Evolutionary conservation across 2,113 vertebrate species (phyloP).

Genomic region (Catharus fuscescens): DNA sequence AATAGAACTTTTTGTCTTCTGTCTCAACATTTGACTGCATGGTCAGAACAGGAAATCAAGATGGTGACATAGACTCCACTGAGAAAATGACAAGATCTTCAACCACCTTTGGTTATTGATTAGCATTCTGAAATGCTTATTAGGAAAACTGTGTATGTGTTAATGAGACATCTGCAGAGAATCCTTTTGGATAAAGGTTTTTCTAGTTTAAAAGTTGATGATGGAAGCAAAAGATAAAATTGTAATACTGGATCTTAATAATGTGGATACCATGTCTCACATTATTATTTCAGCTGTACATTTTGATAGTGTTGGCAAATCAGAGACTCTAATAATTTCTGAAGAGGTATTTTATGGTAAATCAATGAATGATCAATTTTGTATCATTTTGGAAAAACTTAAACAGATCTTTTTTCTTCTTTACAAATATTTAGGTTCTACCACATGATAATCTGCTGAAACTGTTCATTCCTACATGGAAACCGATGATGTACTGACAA

Average conservation of each 20-base stretch:
- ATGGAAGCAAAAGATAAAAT: not conserved
- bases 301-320: not conserved
- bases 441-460: not conserved
- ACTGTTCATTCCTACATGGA: not conserved
- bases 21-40: not conserved
- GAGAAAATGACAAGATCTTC: not conserved
- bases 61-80: not conserved
- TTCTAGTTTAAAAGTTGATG: not conserved
- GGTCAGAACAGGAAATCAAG: not conserved
- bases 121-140: not conserved
- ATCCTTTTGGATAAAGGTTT: not conserved
- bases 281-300: not conserved
- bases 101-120: not conserved
- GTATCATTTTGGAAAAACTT: not conserved
- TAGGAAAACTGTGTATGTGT: not conserved
- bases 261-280: accelerated
- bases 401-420: not conserved
- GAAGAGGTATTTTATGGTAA: not conserved
- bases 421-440: not conserved
- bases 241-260: not conserved
- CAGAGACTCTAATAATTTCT: not conserved
- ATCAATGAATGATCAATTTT: not conserved
- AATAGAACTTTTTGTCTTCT: not conserved
- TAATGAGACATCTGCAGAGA: not conserved
- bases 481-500: not conserved